phyloP scores from a whole-genome alignment of 2,113 vertebrate genomes.

The Chinchilla lanigera region DNA sequence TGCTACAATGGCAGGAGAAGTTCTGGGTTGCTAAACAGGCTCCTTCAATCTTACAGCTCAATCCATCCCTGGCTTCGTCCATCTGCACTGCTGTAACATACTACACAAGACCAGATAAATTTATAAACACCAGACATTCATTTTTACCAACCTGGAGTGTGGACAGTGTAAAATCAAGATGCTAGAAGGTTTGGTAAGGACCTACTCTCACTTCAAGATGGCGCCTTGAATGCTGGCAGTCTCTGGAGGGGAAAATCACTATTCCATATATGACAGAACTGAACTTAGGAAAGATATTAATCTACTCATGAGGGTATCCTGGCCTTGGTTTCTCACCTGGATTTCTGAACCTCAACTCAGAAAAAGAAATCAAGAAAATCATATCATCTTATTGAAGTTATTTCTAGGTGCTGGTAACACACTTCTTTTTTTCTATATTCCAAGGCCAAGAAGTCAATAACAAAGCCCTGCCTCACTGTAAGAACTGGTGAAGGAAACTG shows the following conservation, averaged over 20 bases:
- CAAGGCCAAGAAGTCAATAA: neutral
- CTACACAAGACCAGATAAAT: neutral
- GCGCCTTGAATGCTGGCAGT: neutral
- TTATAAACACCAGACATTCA: neutral
- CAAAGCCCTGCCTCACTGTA: neutral
- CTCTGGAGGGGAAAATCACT: neutral
- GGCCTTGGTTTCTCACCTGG: neutral
- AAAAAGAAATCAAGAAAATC: neutral
- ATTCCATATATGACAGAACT: neutral
- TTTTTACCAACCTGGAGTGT: neutral
- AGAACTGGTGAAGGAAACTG: neutral
- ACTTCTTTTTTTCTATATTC: neutral
- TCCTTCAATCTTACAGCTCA: neutral
- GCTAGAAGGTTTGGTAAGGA: neutral
- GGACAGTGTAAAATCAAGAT: neutral
- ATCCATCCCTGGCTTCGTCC: neutral
- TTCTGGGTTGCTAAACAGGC: neutral
- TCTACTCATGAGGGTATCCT: too few species aligned
- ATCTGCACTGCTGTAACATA: neutral
- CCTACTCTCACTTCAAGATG: neutral
- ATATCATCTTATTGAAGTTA: neutral
- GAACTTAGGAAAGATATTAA: neutral
- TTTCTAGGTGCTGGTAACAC: neutral
- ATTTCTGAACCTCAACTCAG: neutral
- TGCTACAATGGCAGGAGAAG: neutral